Evolutionary conservation across 2,888 invertebrate genomes (phyloP), one percentile per base, ranked within the genome.

Genomic region (Coleophora deauratella): DNA sequence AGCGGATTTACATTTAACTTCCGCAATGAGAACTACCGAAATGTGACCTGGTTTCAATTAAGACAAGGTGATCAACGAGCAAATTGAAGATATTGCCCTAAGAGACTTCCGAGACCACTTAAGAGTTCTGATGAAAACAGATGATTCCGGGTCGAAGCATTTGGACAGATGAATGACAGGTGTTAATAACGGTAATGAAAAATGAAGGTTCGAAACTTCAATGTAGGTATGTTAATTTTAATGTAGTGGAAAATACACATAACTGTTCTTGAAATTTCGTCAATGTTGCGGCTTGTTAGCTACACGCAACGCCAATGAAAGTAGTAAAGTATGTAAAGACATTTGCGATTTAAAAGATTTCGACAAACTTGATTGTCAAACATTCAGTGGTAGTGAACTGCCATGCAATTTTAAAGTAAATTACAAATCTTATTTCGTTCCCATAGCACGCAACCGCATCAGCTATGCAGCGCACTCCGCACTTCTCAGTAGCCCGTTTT

Each of bases 371-470:
- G 3, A 21, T 4, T 21, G 21, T 21, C 21, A 21, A 21, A 21
- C 6, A 21, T 21, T 21, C 21, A 21, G 21, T 21, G 21, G 21
- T 6, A 21, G 21, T 21, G 3, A 6, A 21, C 21, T 21, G 21
- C 3, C 21, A 6, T 21, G 21, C 54, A 63, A 66, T 71, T 68
- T 66, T 62, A 68, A 65, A 65, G 70, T 63, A 71, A 75, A 72
- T 75, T 69, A 64, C 66, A 58, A 69, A 70, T 72, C 68, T 67
- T 72, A 81, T 80, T 78, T 62, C 64, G 72, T 76, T 79, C 78
- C 62, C 78, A 76, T 69, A 71, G 64, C 67, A 67, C 64, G 72
- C 71, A 74, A 80, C 79, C 80, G 58, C 80, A 80, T 75, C 68
- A 64, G 57, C 59, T 64, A 72, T 74, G 65, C 72, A 63, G 62